Evolutionary conservation across 2,888 invertebrate species (phyloP), one percentile per base, ranked within the genome.

Genomic region (Pheosia tremula): DNA sequence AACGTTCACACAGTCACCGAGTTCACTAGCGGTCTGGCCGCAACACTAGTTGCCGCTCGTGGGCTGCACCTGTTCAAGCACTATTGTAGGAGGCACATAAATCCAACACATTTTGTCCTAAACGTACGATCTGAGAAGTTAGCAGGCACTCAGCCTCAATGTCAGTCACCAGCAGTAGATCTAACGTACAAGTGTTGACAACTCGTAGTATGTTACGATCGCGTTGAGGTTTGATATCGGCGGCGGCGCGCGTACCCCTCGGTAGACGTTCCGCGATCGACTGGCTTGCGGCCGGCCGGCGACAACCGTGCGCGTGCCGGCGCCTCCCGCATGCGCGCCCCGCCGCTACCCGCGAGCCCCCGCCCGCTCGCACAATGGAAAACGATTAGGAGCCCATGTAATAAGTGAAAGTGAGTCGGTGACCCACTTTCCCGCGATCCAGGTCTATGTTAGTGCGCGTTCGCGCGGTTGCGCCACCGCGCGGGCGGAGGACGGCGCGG

Each of bases 371-470:
- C 94, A 95, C 95, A 95, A 95, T 95, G 95, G 94, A 94, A 95
- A 95, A 95, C 95, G 95, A 95, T 95, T 95, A 95, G 95, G 94
- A 94, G 94, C 95, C 96, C 95, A 96, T 96, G 96, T 96, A 96
- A 96, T 96, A 96, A 97, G 97, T 97, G 96, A 97, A 97, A 97
- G 97, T 96, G 96, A 96, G 95, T 95, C 95, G 95, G 95, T 97
- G 97, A 97, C 97, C 97, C 96, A 97, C 97, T 97, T 97, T 97
- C 96, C 95, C 95, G 94, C 95, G 96, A 97, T 97, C 96, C 97
- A 97, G 97, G 97, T 97, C 97, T 97, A 97, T 97, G 97, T 97
- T 96, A 96, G 96, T 93, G 92, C 92, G 91, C 91, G 93, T 89
- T 92, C 90, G 90, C 91, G 91, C 89, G 87, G 88, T 90, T 90